Conservation (phyloP, 2,113 vertebrate genomes). For the Ibidorhyncha struthersii region DNA sequence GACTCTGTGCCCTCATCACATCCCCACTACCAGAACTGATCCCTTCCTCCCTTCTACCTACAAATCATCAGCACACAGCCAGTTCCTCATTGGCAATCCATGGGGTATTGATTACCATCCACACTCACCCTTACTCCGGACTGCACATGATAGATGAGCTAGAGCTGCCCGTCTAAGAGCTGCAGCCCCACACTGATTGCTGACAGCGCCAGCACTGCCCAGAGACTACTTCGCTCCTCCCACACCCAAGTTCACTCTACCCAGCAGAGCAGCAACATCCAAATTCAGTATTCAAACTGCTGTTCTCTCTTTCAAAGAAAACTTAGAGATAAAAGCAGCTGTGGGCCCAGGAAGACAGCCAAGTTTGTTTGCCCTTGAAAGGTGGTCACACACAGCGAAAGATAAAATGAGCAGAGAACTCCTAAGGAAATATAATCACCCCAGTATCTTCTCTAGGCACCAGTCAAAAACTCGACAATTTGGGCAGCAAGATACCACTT, state of each 20-base stretch:
- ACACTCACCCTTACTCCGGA: slow-evolving; percentile 32
- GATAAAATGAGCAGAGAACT: not conserved
- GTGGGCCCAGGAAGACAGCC: not conserved
- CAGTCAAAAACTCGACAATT: not conserved
- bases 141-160: not conserved
- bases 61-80: not conserved
- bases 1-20: not conserved
- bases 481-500: not conserved
- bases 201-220: not conserved
- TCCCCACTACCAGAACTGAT: not conserved
- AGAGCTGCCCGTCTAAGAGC: not conserved
- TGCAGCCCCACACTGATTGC: not conserved
- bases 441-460: not conserved
- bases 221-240: not conserved
- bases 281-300: not conserved
- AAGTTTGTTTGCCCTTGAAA: slow-evolving; percentile 63
- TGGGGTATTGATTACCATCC: not conserved
- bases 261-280: not conserved
- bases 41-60: not conserved
- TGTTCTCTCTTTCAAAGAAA: slow-evolving; percentile 57
- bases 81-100: not conserved
- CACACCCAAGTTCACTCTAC: not conserved
- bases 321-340: slow-evolving; percentile 30
- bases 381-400: not conserved
- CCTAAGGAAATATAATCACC: not conserved